phyloP scores from a whole-genome alignment of 2,113 vertebrate genomes.

The Corvus cornix region DNA sequence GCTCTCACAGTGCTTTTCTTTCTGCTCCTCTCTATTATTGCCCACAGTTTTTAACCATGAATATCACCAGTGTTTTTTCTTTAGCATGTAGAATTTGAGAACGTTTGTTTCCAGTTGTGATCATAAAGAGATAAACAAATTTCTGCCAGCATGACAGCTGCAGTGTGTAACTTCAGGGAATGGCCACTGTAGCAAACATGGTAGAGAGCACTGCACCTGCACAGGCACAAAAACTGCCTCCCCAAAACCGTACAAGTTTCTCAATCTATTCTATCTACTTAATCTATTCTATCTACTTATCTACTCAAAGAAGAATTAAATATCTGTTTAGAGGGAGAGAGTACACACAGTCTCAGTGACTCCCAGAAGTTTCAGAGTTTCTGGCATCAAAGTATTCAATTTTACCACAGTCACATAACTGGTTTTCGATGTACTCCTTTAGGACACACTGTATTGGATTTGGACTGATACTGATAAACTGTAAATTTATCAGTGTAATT shows the following conservation, averaged over 20 bases:
- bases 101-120: not conserved
- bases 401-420: not conserved
- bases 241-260: not conserved
- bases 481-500: not conserved
- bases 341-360: not conserved
- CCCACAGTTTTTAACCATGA: not conserved
- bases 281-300: not conserved
- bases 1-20: not conserved
- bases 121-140: not conserved
- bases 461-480: not conserved
- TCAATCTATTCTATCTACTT: not conserved
- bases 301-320: not conserved
- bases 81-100: not conserved
- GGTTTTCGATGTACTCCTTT: not conserved
- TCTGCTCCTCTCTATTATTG: not conserved
- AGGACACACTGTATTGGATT: not conserved
- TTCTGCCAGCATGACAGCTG: not conserved
- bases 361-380: not conserved
- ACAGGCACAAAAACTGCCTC: not conserved
- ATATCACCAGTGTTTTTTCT: not conserved
- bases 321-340: not conserved
- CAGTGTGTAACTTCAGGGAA: not conserved
- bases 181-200: not conserved
- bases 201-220: not conserved
- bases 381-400: not conserved